These are phyloP conservation scores for Apus apus DNA, from an alignment of 2,113 vertebrate species.

Conservation along the genomic window DNA sequence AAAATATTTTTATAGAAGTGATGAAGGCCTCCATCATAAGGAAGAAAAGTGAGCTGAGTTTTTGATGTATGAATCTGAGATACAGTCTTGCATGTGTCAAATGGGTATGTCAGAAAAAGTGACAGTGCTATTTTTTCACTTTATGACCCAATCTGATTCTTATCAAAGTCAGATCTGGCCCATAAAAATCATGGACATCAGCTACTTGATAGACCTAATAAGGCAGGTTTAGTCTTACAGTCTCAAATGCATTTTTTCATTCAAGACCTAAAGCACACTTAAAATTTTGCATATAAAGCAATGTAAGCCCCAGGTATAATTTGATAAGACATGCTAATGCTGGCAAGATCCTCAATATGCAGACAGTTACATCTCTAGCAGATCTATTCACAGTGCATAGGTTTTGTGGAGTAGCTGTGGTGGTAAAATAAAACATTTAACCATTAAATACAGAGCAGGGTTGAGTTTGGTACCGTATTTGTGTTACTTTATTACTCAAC, in stretches of 20 bases:
- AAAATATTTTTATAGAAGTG: slow-evolving; percentile 30
- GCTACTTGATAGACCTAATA: slow-evolving; percentile 4
- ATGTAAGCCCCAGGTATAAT: background rate
- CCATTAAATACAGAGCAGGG: background rate
- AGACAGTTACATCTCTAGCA: background rate
- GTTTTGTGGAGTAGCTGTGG: background rate
- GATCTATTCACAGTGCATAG: background rate
- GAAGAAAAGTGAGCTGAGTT: slow-evolving; percentile 32
- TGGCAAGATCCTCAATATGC: background rate
- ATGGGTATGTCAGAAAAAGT: slow-evolving; percentile 62
- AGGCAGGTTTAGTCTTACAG: slow-evolving; percentile 2
- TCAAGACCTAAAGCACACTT: background rate
- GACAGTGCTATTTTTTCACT: slow-evolving; percentile 61
- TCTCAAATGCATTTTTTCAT: background rate
- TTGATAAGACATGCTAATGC: background rate
- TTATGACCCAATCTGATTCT: slow-evolving; percentile 34
- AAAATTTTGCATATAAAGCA: background rate
- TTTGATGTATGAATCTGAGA: slow-evolving; percentile 50
- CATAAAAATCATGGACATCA: background rate
- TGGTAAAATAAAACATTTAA: background rate
- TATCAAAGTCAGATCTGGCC: slow-evolving; percentile 53
- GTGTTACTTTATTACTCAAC: background rate
- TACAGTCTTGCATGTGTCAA: slow-evolving; percentile 43
- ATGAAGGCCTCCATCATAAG: slow-evolving; percentile 9
- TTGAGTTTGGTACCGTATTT: background rate